Base-by-base conservation (phyloP, 2,113 vertebrate species). In the Gobio gobio region DNA sequence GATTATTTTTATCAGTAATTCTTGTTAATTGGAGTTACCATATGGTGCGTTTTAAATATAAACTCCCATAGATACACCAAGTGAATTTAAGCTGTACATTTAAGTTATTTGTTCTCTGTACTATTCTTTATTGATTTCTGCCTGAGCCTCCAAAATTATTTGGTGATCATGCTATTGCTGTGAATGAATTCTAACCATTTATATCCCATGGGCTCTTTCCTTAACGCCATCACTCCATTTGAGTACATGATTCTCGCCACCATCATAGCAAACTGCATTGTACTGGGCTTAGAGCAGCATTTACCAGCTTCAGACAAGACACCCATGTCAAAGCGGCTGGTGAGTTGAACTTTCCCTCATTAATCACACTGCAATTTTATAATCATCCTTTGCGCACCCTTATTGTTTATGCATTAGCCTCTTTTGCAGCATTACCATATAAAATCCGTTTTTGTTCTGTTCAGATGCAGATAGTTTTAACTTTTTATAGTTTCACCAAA, bases 231-330 rank as follows among this genome's bases (percentile, higher is more conserved):
- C 90, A 99, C 98, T 97, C 98, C 97, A 76, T 99, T 99, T 91
- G 98, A 99, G 92, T 99, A 99, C 91, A 96, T 99, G 97, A 98
- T 99, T 92, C 94, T 99, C 91, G 97, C 98, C 91, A 99, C 98
- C 89, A 99, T 99, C 87, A 99, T 99, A 88, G 97, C 98, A 88
- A 99, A 99, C 94, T 99, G 98, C 91, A 99, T 99, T 3, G 98
- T 99, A 77, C 90, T 99, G 95, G 98, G 97, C 3, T 88, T 99
- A 96, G 98, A 99, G 89, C 97, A 99, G 87, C 97, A 98, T 91
- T 94, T 99, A 22, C 98, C 98, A 0, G 96, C 96, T 63, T 95
- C 90, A 29, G 98, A 99, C 93, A 98, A 98, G 93, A 99, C 98
- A 0, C 97, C 97, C 3, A 97, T 99, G 97, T 99, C 97, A 10